Evolutionary conservation across 2,888 invertebrate species (phyloP), one percentile per base, ranked within the genome.

Genomic region (Caenorhabditis angaria): DNA sequence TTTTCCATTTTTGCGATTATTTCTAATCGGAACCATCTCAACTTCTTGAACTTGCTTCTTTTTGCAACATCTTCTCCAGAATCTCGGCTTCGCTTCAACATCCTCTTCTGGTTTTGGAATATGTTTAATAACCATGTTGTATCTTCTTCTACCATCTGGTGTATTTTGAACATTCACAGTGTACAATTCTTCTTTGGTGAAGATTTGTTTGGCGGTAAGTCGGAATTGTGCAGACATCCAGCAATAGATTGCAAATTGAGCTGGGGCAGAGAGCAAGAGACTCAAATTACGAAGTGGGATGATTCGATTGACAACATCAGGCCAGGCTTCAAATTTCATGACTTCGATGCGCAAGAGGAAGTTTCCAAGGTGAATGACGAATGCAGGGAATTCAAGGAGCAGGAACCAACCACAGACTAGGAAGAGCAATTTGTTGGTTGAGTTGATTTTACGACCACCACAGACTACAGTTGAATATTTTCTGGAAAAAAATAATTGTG

Each of bases 141-240:
- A 41, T 41, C 41, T 6, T 41, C 18, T 41, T 14, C 41, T 18
- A 12, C 41, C 41, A 41, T 18, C 18, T 10, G 41, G 41, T 18
- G 78, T 83, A 4, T 81, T 82, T 51, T 84, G 84, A 8, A 83
- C 71, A 61, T 77, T 83, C 5, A 83, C 77, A 22, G 83, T 79
- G 58, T 84, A 84, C 48, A 84, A 67, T 4, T 80, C 66, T 22
- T 70, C 65, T 8, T 82, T 75, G 14, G 81, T 82, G 87, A 95
- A 94, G 41, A 91, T 85, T 58, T 90, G 93, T 84, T 93, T 94
- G 88, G 95, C 95, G 0, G 95, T 95, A 88, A 94, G 94, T 18
- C 95, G 90, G 88, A 95, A 95, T 88, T 95, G 94, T 41, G 94
- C 90, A 35, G 94, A 94, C 95, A 95, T 96, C 10, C 94, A 94